These are phyloP conservation scores for Syrmaticus mikado DNA, from an alignment of 2,113 vertebrate genomes.

Conservation along the genomic window DNA sequence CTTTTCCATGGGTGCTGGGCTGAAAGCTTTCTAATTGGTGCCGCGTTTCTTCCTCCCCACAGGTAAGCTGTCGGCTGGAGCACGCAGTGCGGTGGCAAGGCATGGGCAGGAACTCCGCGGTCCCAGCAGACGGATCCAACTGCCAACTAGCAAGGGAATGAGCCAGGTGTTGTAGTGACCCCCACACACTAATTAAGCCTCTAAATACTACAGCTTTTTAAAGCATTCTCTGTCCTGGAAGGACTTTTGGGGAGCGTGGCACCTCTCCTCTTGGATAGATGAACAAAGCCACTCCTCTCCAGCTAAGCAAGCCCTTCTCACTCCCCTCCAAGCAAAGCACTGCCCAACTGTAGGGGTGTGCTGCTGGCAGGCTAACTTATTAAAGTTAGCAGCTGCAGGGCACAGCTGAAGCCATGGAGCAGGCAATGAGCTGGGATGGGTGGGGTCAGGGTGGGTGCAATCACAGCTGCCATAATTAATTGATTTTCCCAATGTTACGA, in stretches of 20 bases:
- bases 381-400: not conserved
- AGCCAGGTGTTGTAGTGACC: slow-evolving; percentile 81
- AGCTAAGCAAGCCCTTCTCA: not conserved
- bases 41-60: slow-evolving; percentile 87
- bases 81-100: slow-evolving; percentile 78
- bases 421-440: not conserved
- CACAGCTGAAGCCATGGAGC: not conserved
- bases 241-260: slow-evolving; percentile 64
- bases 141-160: slow-evolving; percentile 80
- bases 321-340: not conserved
- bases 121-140: slow-evolving; percentile 83
- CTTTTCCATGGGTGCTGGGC: slow-evolving; percentile 95
- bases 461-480: accelerated
- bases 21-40: slow-evolving; percentile 99
- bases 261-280: not conserved
- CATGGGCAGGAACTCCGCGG: slow-evolving; percentile 68
- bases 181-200: slow-evolving; percentile 81
- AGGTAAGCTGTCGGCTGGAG: slow-evolving; percentile 90
- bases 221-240: slow-evolving; percentile 75
- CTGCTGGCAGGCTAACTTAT: slow-evolving; percentile 6
- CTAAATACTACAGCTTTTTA: slow-evolving; percentile 78
- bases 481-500: not conserved
- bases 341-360: not conserved
- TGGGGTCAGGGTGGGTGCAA: too few species aligned
- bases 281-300: not conserved